Evolutionary conservation across 2,113 vertebrate genomes (phyloP).

Genomic region (Benitochromis conjunctus): DNA sequence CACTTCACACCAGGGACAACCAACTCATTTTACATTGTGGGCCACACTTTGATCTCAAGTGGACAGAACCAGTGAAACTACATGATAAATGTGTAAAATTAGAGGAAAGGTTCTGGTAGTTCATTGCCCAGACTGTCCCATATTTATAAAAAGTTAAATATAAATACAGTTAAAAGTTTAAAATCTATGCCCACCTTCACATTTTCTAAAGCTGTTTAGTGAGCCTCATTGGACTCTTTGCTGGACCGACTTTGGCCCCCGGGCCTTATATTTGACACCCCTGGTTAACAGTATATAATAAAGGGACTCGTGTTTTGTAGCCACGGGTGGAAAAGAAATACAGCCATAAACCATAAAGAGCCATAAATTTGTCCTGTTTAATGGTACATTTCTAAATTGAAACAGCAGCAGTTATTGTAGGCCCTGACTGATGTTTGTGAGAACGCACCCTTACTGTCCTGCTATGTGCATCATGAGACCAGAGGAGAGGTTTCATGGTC

Average conservation of each 20-base stretch:
- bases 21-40: not conserved
- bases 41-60: not conserved
- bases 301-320: not conserved
- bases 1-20: not conserved
- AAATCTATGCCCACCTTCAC: not conserved
- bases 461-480: constrained; percentile 13
- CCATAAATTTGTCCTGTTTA: not conserved
- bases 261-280: not conserved
- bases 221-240: not conserved
- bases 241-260: not conserved
- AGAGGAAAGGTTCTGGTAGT: not conserved
- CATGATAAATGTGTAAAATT: not conserved
- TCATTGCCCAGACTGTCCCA: not conserved
- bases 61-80: not conserved
- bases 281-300: not conserved
- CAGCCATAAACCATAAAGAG: not conserved
- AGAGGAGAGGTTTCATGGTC: not conserved
- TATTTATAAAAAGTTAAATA: not conserved
- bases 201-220: not conserved
- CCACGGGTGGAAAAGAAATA: not conserved
- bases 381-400: not conserved
- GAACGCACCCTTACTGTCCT: not conserved
- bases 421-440: not conserved
- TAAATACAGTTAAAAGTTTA: not conserved
- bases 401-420: not conserved